Conservation (phyloP, 1,140 invertebrate species). For the Drosophila hydei region DNA sequence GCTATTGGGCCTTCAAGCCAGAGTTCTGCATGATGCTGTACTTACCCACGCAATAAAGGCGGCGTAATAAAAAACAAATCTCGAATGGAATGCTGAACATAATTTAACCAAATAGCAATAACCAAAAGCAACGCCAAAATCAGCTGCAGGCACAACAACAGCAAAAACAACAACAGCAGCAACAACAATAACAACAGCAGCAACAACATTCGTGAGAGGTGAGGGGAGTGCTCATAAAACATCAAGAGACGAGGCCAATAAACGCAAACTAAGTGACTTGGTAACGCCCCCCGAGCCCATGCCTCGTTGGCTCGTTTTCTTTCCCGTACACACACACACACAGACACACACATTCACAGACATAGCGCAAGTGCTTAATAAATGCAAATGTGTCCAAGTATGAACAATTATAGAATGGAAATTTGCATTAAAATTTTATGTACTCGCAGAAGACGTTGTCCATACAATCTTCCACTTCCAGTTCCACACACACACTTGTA, state of each 20-base stretch:
- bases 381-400: constrained; percentile 80
- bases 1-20: neutral
- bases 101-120: constrained; percentile 81
- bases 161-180: constrained; percentile 7
- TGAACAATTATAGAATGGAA: constrained; percentile 81
- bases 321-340: too few relatives aligned
- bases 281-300: constrained; percentile 6
- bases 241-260: constrained; percentile 61
- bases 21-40: constrained; percentile 11
- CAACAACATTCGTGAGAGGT: neutral
- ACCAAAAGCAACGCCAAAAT: constrained; percentile 39
- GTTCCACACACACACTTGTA: neutral
- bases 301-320: neutral
- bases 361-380: constrained; percentile 53
- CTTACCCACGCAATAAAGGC: constrained; percentile 56
- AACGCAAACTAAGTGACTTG: constrained; percentile 73
- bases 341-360: neutral
- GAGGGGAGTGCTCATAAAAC: constrained; percentile 57
- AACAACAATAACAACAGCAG: neutral
- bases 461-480: constrained; percentile 1
- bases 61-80: constrained; percentile 75
- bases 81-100: constrained; percentile 77
- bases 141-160: constrained; percentile 26
- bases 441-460: constrained; percentile 51
- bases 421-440: constrained; percentile 81